Evolutionary conservation across 2,888 invertebrate species (phyloP).

Genomic region (Allophyes oxyacanthae): DNA sequence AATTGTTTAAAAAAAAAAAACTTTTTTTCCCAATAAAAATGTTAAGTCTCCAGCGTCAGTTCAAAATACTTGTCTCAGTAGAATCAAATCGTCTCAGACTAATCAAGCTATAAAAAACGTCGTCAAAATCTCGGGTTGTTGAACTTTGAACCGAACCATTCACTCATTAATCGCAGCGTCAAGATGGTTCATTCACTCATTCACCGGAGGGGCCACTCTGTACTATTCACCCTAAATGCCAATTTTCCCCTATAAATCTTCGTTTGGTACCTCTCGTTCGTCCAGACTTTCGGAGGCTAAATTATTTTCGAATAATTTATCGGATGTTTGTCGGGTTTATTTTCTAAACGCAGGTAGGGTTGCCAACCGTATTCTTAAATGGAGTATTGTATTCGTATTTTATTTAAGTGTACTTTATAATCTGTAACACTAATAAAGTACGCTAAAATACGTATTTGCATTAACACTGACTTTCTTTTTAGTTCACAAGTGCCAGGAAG

Average conservation of each 20-base stretch:
- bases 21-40: no score
- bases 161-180: constrained; percentile 40
- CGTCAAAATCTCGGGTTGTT: constrained; percentile 32
- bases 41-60: not conserved
- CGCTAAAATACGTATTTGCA: no score
- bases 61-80: constrained; percentile 4
- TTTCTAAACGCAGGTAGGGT: not conserved
- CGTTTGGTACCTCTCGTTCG: constrained; percentile 7
- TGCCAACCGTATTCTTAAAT: no score
- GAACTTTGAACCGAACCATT: constrained; percentile 36
- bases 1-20: no score
- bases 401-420: no score
- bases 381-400: no score
- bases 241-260: constrained; percentile 35
- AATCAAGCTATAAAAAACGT: constrained; percentile 31
- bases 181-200: constrained; percentile 40
- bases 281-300: constrained; percentile 6
- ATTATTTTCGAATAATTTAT: constrained; percentile 17
- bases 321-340: not conserved
- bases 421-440: no score
- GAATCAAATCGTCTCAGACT: constrained; percentile 20
- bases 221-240: constrained; percentile 22
- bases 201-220: constrained; percentile 15
- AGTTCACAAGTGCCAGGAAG: no score
- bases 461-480: no score